phyloP scores from a whole-genome alignment of 2,797 vertebrate genomes.

The Channallabes apus region DNA sequence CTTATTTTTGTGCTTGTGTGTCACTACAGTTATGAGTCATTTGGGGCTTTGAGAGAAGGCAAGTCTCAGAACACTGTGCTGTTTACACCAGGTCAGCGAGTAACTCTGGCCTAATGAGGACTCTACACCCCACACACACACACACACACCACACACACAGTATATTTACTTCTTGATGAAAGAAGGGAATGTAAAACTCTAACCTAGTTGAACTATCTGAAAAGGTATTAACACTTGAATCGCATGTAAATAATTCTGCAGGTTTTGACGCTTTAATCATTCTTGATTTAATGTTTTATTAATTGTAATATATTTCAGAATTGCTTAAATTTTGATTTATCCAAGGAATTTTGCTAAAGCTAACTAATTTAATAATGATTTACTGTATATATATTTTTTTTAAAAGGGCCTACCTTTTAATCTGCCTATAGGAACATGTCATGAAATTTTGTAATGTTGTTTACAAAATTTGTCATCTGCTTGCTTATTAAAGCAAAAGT shows the following conservation, averaged over 20 bases:
- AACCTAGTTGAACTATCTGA: background rate
- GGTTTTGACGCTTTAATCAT: background rate
- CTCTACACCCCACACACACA: background rate
- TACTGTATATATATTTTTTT: background rate
- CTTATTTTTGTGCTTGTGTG: background rate
- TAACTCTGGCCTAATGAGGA: slow-evolving; percentile 83
- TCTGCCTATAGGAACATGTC: background rate
- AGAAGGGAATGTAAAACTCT: background rate
- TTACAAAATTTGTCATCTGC: background rate
- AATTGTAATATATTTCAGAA: slow-evolving; percentile 25
- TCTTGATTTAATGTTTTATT: slow-evolving; percentile 18
- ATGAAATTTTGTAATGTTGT: background rate
- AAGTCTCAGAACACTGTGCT: slow-evolving; percentile 67
- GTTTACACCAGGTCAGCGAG: slow-evolving; percentile 84
- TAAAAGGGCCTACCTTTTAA: background rate
- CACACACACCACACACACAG: slow-evolving; percentile 5
- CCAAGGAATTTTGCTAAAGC: background rate
- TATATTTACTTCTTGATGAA: slow-evolving; percentile 1
- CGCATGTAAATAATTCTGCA: background rate
- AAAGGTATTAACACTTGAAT: background rate
- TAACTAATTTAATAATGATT: slow-evolving; percentile 29
- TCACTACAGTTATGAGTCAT: slow-evolving; percentile 82
- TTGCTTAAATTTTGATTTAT: background rate
- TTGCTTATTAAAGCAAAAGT: background rate
- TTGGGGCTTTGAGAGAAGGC: slow-evolving; percentile 77